A percentile compares a stretch with the other conserved stretches of the same genome.
These are phyloP conservation scores for Stichopus horrens DNA, from an alignment of 53 echinoderm and acorn worm species.

Conservation along the genomic window DNA sequence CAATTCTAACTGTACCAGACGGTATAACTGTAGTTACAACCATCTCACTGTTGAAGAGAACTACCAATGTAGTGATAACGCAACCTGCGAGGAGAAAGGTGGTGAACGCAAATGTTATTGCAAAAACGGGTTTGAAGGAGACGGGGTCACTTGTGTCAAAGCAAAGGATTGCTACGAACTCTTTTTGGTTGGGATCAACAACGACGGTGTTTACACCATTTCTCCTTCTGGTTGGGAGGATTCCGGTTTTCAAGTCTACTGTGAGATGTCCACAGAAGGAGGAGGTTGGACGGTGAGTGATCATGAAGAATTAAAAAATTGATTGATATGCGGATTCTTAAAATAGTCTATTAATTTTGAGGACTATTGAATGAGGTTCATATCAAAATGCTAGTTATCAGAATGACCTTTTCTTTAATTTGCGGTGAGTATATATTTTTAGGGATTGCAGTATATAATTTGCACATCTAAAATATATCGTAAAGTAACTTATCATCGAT, in stretches of 20 bases:
- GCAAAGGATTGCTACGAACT: not conserved
- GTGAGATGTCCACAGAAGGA: slow-evolving; percentile 29
- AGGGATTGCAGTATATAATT: no score
- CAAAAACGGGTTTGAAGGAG: not conserved
- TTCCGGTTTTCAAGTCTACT: slow-evolving; percentile 1
- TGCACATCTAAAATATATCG: no score
- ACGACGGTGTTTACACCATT: not conserved
- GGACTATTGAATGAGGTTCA: no score
- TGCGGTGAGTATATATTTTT: no score
- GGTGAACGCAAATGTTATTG: not conserved
- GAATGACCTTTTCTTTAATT: no score
- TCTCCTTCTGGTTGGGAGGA: slow-evolving; percentile 14
- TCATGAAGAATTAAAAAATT: no score
- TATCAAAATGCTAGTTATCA: no score
- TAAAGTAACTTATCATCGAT: no score
- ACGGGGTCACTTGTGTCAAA: not conserved
- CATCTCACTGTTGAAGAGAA: not conserved
- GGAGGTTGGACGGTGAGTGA: slow-evolving; percentile 25
- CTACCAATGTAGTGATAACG: not conserved
- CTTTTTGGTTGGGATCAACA: not conserved
- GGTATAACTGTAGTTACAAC: not conserved
- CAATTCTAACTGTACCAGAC: not conserved
- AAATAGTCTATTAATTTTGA: no score
- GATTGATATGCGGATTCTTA: no score
- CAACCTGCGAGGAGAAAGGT: not conserved